Evolutionary conservation across 37 sponge, comb jelly and placozoan genomes (phyloP).

Genomic region (Halichondria panicea): DNA sequence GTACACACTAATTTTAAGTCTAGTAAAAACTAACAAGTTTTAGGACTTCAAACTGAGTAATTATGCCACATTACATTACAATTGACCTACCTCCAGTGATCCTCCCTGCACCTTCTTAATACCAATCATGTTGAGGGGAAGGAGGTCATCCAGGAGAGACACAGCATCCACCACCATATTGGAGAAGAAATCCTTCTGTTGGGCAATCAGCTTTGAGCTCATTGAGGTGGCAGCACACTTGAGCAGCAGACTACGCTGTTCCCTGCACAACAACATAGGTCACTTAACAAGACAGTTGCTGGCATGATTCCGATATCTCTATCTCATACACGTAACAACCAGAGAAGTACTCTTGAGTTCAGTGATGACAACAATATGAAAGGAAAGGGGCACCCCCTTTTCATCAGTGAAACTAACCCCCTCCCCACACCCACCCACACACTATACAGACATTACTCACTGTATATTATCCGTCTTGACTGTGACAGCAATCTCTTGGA

Average conservation of each 20-base stretch:
- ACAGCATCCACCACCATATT: conserved; percentile 99
- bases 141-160: conserved; percentile 72
- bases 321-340: too few species aligned
- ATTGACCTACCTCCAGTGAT: conserved; percentile 79
- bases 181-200: conserved; percentile 97
- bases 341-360: too few species aligned
- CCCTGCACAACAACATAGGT: conserved; percentile 44
- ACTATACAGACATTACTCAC: conserved; percentile 48
- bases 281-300: not conserved
- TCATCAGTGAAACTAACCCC: not conserved
- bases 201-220: conserved; percentile 95
- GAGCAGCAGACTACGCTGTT: conserved; percentile 84
- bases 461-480: conserved; percentile 87
- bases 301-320: not conserved
- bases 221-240: conserved; percentile 96
- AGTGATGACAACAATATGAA: not conserved
- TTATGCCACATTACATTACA: not conserved
- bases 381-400: not conserved
- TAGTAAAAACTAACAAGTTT: not conserved
- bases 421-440: not conserved
- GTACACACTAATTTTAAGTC: not conserved
- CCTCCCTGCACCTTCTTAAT: conserved; percentile 96
- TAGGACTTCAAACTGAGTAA: not conserved
- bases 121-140: conserved; percentile 99
- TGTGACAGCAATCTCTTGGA: conserved; percentile 83